Evolutionary conservation across 2,888 invertebrate genomes (phyloP).

Genomic region (Zele albiditarsus): DNA sequence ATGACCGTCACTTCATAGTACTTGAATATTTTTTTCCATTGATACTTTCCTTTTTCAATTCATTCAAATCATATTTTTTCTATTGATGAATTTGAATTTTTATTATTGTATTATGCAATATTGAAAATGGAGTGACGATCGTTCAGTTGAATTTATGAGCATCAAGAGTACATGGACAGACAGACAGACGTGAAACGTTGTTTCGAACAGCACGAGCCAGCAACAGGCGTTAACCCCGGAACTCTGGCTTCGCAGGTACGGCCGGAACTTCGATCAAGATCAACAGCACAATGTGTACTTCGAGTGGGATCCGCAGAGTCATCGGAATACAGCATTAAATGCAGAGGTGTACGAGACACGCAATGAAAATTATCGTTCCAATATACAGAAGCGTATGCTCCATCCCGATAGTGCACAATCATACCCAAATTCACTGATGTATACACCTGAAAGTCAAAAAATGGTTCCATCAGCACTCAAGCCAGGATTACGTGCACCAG

Average conservation of each 20-base stretch:
- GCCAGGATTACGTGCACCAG: constrained; percentile 83
- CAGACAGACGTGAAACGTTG: constrained; percentile 45
- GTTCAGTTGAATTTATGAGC: constrained; percentile 31
- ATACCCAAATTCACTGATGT: constrained; percentile 80
- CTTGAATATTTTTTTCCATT: neutral
- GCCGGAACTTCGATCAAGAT: constrained; percentile 61
- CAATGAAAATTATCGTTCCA: constrained; percentile 72
- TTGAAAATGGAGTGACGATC: constrained; percentile 28
- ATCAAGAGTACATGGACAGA: constrained; percentile 37
- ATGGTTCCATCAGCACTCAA: constrained; percentile 78
- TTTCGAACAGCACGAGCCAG: constrained; percentile 43
- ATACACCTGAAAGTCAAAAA: constrained; percentile 78
- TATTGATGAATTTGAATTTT: neutral
- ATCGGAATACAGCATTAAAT: constrained; percentile 62
- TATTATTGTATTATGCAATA: neutral
- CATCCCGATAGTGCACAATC: constrained; percentile 76
- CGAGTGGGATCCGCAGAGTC: constrained; percentile 66
- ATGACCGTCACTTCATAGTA: constrained; percentile 27
- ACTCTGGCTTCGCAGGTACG: constrained; percentile 58
- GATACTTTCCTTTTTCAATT: neutral
- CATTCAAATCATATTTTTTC: neutral
- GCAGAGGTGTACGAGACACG: constrained; percentile 66
- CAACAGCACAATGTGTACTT: constrained; percentile 61
- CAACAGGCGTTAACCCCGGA: constrained; percentile 44
- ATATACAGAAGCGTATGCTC: constrained; percentile 82